Percentiles rank a stretch among this genome's conserved stretches.
These are phyloP conservation scores for Puffinus mauretanicus DNA, from an alignment of 2,113 vertebrate species.

Conservation along the genomic window DNA sequence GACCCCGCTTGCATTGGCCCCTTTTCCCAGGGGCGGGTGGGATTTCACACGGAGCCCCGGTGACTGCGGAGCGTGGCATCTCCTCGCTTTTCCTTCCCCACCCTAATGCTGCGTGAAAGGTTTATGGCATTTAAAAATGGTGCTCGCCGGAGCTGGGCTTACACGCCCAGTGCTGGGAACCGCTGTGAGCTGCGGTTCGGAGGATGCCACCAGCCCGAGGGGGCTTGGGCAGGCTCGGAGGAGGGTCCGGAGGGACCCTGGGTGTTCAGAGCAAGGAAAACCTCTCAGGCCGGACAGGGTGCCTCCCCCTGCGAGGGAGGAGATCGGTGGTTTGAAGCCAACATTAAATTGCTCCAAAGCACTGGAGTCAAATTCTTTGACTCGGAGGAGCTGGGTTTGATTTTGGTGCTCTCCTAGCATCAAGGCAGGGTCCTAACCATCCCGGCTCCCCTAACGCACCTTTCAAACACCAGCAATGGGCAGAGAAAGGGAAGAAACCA, in stretches of 20 bases:
- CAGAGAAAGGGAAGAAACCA: background rate
- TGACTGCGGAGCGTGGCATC: background rate
- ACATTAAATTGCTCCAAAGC: background rate
- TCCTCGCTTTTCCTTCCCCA: background rate
- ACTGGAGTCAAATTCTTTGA: background rate
- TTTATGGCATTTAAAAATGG: background rate
- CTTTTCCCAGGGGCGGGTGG: background rate
- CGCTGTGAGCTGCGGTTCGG: fast-evolving
- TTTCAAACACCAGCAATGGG: background rate
- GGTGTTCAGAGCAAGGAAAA: background rate
- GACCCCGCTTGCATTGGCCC: fast-evolving
- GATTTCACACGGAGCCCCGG: background rate
- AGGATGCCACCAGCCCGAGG: background rate
- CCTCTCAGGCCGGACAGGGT: background rate
- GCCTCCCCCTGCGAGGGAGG: background rate
- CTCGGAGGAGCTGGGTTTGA: background rate
- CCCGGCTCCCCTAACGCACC: fast-evolving
- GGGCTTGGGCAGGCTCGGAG: background rate
- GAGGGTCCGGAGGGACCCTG: background rate
- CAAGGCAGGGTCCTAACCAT: background rate
- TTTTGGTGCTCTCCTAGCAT: background rate
- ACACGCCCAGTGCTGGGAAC: background rate
- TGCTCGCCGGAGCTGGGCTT: background rate
- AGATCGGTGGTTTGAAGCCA: background rate
- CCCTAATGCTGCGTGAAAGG: fast-evolving